Evolutionary conservation across 2,113 vertebrate genomes (phyloP), one percentile per base, ranked within the genome.

Genomic region (Nycticryphes semicollaris): DNA sequence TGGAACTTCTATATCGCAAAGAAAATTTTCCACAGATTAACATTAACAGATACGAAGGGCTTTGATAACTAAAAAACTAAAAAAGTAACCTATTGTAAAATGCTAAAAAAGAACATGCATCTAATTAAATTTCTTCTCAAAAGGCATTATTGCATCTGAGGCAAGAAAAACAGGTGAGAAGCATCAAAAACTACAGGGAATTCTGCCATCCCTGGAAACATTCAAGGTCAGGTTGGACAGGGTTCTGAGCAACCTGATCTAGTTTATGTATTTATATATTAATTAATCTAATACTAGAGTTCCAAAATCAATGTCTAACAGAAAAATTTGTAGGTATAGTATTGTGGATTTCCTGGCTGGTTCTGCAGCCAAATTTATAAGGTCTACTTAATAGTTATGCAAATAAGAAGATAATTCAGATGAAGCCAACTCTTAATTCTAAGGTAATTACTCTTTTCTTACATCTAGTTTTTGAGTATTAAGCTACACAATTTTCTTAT

Each of bases 351-450:
- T 91, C 82, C 64, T 73, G 70, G 43, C 31, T 68, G n/a, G 7
- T 72, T 67, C 50, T 78, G 59, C 37, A 62, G 63, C 33, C 69
- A 85, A 45, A 92, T 92, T 89, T 56, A 53, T 31, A 31, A 95
- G 91, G 85, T 84, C 92, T 25, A 96, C 39, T 59, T 83, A 75
- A 66, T 22, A 92, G 37, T 74, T 67, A 85, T 50, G 54, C 23
- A 95, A 76, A 90, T 79, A 92, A 64, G 81, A 94, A 80, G 73
- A 82, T 91, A 94, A 97, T 94, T 96, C 96, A 85, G 13, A 59
- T 48, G 24, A 64, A 89, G 90, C 14, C 24, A 95, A 81, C 28
- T 67, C 48, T 16, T 37, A 68, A 57, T 77, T 78, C 60, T 59
- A 45, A 87, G 21, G 20, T n/a, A 63, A 79, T 85, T 81, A 70